Evolutionary conservation across 2,113 vertebrate genomes (phyloP), one percentile per base, ranked within the genome.

Genomic region (Macrotus californicus): DNA sequence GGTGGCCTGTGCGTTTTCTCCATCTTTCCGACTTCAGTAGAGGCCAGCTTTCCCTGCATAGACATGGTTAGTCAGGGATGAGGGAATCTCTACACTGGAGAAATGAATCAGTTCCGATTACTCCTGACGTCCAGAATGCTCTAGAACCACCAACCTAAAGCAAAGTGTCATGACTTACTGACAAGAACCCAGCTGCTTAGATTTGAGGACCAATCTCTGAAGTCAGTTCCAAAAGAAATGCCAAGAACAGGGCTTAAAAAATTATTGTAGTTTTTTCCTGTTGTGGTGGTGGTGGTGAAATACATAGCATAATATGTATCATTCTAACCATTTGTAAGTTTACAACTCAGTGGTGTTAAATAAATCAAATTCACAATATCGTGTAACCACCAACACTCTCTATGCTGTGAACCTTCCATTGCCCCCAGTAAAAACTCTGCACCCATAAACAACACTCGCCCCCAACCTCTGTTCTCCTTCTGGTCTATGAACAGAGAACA

Each of bases 161-260:
- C 85, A 29, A 67, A 94, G 39, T 16, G 19, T 59, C 85, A 96
- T 83, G 79, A 75, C 72, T 94, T 92, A 56, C 72, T 83, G 61
- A 93, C 95, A 94, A 94, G 89, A 72, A 31, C 2, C 52, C 66
- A 69, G 80, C 54, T 10, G 11, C 96, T 39, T 34, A 81, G 77
- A 50, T 61, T 85, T 39, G 67, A 87, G 66, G 76, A 18, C 84
- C 69, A 50, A 50, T 84, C 66, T 86, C 96, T 96, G 96, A 96
- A 97, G 96, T 95, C 89, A 21, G 52, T 94, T 95, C 93, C 95
- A 91, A 96, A 96, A 84, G 83, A 94, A 93, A 5, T 7, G 31
- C 43, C 64, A 46, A 82, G 69, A 83, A 66, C 5, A 36, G 82
- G 36, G 26, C 36, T 67, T 59, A 82, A 10, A 87, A 66, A 10